Conservation (phyloP, 2,797 vertebrate species). For the Steatocranus sp. region DNA sequence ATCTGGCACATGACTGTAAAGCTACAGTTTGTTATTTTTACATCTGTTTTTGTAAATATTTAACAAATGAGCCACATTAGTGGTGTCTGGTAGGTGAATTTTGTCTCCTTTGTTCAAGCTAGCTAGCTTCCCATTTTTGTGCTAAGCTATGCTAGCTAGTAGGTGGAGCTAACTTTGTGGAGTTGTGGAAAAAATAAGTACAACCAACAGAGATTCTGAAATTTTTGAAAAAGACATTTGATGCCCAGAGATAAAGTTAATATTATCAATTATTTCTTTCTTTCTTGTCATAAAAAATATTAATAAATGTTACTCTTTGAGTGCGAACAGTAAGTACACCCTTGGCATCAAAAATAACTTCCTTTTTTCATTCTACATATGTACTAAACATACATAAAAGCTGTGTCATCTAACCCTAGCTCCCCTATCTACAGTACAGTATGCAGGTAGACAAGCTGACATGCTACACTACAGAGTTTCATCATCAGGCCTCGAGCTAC, state of each 20-base stretch:
- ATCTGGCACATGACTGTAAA: neutral
- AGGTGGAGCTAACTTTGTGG: neutral
- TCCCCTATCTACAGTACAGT: neutral
- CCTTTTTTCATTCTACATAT: neutral
- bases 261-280: neutral
- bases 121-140: neutral
- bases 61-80: neutral
- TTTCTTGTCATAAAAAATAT: neutral
- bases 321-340: neutral
- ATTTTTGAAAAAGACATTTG: neutral
- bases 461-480: neutral
- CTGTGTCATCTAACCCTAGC: neutral
- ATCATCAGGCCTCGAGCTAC: neutral
- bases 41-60: neutral
- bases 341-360: neutral
- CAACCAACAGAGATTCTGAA: neutral
- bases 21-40: neutral
- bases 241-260: neutral
- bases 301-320: neutral
- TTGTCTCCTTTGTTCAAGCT: neutral
- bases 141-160: neutral
- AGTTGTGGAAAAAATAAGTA: neutral
- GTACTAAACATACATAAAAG: neutral
- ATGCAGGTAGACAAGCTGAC: neutral
- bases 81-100: neutral